Percentiles rank a stretch among this genome's conserved stretches.
These are phyloP conservation scores for Quadroppia sp. DNA, from an alignment of 2,888 invertebrate species.

Conservation along the genomic window DNA sequence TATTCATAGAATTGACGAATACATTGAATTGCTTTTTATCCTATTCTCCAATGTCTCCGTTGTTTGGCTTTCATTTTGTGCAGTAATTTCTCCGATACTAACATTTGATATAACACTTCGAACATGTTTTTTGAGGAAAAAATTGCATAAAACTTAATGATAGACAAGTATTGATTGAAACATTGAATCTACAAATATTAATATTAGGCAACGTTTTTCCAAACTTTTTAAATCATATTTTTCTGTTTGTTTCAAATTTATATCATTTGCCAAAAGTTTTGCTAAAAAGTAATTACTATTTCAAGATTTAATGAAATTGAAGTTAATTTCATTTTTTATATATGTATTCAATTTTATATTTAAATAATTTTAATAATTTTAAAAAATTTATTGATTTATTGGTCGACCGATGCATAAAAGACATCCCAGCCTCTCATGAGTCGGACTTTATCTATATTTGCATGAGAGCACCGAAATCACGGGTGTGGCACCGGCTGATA, in stretches of 20 bases:
- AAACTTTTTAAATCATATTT: too few relatives aligned
- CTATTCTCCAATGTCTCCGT: background rate
- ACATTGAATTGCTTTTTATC: slow-evolving; percentile 14
- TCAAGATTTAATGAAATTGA: too few relatives aligned
- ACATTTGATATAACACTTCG: background rate
- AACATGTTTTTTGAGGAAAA: background rate
- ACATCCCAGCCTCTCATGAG: background rate
- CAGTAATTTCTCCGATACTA: background rate
- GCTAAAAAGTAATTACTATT: background rate
- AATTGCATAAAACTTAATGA: slow-evolving; percentile 8
- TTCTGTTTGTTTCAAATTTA: background rate
- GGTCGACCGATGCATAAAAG: background rate
- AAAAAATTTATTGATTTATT: slow-evolving; percentile 18
- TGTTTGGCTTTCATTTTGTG: background rate
- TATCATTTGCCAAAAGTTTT: background rate
- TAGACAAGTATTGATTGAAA: background rate
- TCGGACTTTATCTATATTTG: slow-evolving; percentile 15
- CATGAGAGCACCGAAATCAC: slow-evolving; percentile 27
- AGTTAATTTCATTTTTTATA: background rate
- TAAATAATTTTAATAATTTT: background rate
- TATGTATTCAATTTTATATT: background rate
- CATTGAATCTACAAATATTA: too few relatives aligned
- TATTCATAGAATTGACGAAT: slow-evolving; percentile 19
- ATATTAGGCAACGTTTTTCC: too few relatives aligned
- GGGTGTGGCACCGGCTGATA: slow-evolving; percentile 22